Percentiles rank a stretch among this genome's conserved stretches.
Conservation (phyloP, 2,113 vertebrate species). For the Taxidea taxus region DNA sequence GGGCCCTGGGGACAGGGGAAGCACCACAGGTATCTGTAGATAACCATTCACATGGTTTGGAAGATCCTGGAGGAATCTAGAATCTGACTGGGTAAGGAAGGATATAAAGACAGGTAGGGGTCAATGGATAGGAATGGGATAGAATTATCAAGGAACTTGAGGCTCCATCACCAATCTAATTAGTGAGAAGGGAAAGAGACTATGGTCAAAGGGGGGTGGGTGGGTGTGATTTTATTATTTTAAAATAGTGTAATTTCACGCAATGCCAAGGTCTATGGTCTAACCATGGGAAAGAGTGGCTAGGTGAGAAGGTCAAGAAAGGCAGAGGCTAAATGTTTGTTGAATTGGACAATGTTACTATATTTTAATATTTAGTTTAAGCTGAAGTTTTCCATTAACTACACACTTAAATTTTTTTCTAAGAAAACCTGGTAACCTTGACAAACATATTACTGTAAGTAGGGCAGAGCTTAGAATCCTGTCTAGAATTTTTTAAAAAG, state of each 20-base stretch:
- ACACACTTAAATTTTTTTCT: background rate
- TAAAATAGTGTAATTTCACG: background rate
- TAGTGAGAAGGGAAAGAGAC: background rate
- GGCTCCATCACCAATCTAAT: background rate
- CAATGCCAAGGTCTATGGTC: background rate
- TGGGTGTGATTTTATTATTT: background rate
- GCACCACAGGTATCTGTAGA: background rate
- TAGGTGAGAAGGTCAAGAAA: background rate
- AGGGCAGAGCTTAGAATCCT: constrained; percentile 48
- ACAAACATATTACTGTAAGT: background rate
- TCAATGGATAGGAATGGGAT: background rate
- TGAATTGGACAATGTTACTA: background rate
- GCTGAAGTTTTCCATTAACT: constrained; percentile 17
- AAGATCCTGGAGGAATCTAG: background rate
- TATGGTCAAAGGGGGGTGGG: background rate
- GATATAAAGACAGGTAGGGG: background rate
- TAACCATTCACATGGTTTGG: background rate
- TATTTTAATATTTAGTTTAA: constrained; percentile 27
- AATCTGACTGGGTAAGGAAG: background rate
- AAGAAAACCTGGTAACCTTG: constrained; percentile 37
- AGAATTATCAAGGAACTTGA: background rate
- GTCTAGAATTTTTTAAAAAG: constrained; percentile 7
- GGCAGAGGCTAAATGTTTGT: background rate
- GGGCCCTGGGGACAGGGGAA: background rate
- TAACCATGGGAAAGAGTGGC: background rate